These are phyloP conservation scores for Nasonia oneida DNA, from an alignment of 2,888 invertebrate genomes.

Conservation along the genomic window DNA sequence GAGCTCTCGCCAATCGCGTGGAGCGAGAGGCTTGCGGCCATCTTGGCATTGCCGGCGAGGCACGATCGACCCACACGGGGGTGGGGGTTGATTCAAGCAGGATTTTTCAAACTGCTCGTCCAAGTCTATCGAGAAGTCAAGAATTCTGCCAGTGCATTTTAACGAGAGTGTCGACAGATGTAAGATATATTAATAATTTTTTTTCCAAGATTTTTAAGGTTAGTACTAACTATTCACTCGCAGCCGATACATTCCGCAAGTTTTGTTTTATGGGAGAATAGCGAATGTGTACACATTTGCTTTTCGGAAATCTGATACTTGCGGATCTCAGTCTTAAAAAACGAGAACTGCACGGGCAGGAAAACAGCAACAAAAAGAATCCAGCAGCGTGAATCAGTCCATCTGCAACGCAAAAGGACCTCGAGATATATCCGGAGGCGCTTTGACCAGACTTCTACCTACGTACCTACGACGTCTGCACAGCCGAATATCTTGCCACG, in stretches of 20 bases:
- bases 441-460: slow-evolving; percentile 1
- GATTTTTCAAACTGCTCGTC: not conserved
- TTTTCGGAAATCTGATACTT: too few species aligned
- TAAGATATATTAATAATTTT: too few species aligned
- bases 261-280: too few species aligned
- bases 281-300: too few species aligned
- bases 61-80: not conserved
- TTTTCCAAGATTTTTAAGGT: too few species aligned
- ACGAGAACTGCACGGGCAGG: too few species aligned
- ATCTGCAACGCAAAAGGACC: not conserved
- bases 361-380: too few species aligned
- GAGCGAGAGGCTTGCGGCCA: slow-evolving; percentile 36
- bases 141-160: too few species aligned
- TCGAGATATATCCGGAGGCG: slow-evolving; percentile 6
- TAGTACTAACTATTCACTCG: too few species aligned
- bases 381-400: not conserved
- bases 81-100: not conserved
- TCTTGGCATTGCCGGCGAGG: slow-evolving; percentile 35
- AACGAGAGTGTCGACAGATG: too few species aligned
- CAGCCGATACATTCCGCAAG: too few species aligned
- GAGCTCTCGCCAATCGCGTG: slow-evolving; percentile 46
- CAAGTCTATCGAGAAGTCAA: not conserved
- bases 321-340: too few species aligned
- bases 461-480: not conserved
- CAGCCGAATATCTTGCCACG: not conserved